Conservation (phyloP, 1,140 invertebrate species). For the Cardiocondyla obscurior region DNA sequence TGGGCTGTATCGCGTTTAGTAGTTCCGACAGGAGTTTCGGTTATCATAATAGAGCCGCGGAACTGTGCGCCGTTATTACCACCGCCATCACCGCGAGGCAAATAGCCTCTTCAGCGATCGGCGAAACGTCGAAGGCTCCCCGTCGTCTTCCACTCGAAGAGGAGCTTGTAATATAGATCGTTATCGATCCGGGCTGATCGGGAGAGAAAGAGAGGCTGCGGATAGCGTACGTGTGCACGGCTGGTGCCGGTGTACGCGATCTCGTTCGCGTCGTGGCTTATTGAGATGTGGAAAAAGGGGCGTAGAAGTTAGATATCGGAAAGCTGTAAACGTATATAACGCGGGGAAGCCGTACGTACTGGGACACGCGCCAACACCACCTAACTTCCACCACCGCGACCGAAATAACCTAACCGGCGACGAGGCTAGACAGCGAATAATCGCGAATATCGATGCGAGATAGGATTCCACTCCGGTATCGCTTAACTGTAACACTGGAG, state of each 20-base stretch:
- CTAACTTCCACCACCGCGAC: background rate
- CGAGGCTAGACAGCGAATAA: constrained; percentile 1
- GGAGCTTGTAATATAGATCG: constrained; percentile 58
- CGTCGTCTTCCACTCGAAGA: constrained; percentile 55
- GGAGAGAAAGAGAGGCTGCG: constrained; percentile 1
- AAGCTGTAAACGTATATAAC: constrained; percentile 63
- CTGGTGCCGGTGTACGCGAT: constrained; percentile 1
- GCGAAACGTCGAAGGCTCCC: constrained; percentile 51
- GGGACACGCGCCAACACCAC: constrained; percentile 38
- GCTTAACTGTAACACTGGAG: background rate
- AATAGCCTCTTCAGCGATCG: constrained; percentile 54
- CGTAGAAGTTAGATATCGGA: constrained; percentile 59
- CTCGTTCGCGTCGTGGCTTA: constrained; percentile 60
- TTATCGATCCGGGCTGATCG: constrained; percentile 55
- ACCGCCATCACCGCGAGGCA: constrained; percentile 34
- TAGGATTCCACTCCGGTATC: constrained; percentile 16
- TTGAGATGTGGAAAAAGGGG: constrained; percentile 68
- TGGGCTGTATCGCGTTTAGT: constrained; percentile 23
- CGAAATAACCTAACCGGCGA: constrained; percentile 13
- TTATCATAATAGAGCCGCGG: constrained; percentile 47
- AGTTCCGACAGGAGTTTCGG: constrained; percentile 35
- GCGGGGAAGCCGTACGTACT: constrained; percentile 55
- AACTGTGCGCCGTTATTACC: constrained; percentile 42
- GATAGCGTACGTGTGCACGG: no score
- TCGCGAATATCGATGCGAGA: constrained; percentile 10